A percentile compares a stretch with the other conserved stretches of the same genome.
Evolutionary conservation across 2,113 vertebrate species (phyloP).

Genomic region (Cynoglossus semilaevis): DNA sequence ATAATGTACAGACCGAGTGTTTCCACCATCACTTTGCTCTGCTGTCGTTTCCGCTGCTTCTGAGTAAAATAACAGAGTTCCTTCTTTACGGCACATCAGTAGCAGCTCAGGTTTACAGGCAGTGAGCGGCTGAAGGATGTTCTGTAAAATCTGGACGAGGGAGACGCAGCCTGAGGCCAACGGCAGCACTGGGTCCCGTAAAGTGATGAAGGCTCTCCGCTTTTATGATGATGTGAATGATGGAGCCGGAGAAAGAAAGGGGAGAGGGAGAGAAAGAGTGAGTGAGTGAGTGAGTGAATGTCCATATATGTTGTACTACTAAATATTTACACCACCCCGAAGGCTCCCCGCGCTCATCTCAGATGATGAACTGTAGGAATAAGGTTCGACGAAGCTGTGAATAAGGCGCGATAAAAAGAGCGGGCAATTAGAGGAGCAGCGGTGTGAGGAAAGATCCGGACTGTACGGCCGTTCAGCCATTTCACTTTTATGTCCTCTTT

Average conservation of each 20-base stretch:
- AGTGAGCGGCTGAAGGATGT: constrained; percentile 57
- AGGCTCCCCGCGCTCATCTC: constrained; percentile 11
- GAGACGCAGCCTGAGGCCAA: constrained; percentile 69
- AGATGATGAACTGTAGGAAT: not conserved
- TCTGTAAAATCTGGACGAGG: constrained; percentile 58
- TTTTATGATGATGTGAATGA: constrained; percentile 75
- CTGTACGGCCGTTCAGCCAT: too few relatives aligned
- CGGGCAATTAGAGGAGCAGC: not conserved
- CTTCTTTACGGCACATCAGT: constrained; percentile 75
- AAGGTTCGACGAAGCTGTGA: not conserved
- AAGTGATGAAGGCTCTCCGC: constrained; percentile 67
- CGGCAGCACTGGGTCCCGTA: constrained; percentile 72
- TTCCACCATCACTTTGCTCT: constrained; percentile 26
- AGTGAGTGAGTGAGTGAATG: constrained; percentile 12
- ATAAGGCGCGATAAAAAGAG: not conserved
- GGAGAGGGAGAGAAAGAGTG: constrained; percentile 48
- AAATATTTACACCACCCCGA: constrained; percentile 33
- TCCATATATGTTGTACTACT: constrained; percentile 9
- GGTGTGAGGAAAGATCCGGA: too few relatives aligned
- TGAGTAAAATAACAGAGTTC: constrained; percentile 71
- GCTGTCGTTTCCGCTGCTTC: constrained; percentile 70
- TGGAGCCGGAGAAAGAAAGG: constrained; percentile 69
- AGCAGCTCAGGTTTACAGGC: constrained; percentile 71
- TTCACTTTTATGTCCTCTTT: too few relatives aligned
- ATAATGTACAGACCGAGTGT: constrained; percentile 5